Percentiles rank a stretch among this genome's conserved stretches.
Conservation (phyloP, 2,888 invertebrate genomes). For the Agrenia bidenticulata region DNA sequence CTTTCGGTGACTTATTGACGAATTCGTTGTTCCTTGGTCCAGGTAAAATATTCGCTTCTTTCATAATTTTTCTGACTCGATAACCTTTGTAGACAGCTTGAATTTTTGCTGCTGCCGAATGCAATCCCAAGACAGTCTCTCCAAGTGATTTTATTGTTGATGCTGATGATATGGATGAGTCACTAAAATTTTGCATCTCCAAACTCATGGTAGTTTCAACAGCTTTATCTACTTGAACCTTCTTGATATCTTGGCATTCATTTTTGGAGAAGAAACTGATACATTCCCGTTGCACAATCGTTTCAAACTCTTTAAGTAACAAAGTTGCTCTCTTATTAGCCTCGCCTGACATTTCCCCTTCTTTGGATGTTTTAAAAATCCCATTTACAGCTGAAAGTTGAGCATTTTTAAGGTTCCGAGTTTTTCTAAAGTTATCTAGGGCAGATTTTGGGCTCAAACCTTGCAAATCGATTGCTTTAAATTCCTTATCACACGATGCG, state of each 20-base stretch:
- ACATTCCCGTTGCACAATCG: conserved; percentile 46
- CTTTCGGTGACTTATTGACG: not conserved
- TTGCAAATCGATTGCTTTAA: too few species aligned
- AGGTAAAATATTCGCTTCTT: conserved; percentile 31
- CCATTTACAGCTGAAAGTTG: conserved; percentile 15
- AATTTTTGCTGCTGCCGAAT: conserved; percentile 35
- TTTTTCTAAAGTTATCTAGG: not conserved
- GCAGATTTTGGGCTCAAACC: not conserved
- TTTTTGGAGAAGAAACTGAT: conserved; percentile 40
- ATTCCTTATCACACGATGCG: too few species aligned
- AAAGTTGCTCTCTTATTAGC: conserved; percentile 20
- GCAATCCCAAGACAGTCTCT: not conserved
- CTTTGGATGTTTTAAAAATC: not conserved
- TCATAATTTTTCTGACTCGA: conserved; percentile 35
- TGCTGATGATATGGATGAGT: not conserved
- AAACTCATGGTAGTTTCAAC: conserved; percentile 29
- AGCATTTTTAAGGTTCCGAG: conserved; percentile 16
- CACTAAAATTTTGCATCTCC: not conserved
- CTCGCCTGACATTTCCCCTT: conserved; percentile 4
- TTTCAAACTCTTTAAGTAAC: conserved; percentile 47
- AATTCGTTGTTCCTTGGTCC: not conserved
- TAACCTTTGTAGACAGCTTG: conserved; percentile 43
- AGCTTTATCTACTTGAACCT: conserved; percentile 20
- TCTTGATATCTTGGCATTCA: not conserved
- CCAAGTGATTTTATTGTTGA: not conserved